Conservation (phyloP, 1,140 invertebrate genomes). For the Pachyrhynchus sulphureomaculatus region DNA sequence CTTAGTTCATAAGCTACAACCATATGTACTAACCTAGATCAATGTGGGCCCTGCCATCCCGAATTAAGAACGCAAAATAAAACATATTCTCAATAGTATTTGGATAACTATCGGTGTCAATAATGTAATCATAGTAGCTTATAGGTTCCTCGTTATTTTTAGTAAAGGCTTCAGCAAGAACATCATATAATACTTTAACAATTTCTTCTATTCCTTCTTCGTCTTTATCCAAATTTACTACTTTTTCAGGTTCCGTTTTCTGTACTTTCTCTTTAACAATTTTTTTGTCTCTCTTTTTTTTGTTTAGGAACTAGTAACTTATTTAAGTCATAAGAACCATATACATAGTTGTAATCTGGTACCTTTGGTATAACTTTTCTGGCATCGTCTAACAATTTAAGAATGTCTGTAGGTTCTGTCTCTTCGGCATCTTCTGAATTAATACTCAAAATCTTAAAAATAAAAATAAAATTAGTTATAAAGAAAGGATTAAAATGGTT, state of each 20-base stretch:
- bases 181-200: constrained; percentile 49
- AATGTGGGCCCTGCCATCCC: constrained; percentile 58
- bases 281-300: constrained; percentile 42
- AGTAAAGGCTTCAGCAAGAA: constrained; percentile 50
- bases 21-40: constrained; percentile 52
- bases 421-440: constrained; percentile 41
- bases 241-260: constrained; percentile 45
- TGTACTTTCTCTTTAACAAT: constrained; percentile 44
- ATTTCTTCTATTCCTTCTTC: constrained; percentile 53
- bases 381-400: constrained; percentile 45
- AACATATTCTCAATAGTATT: constrained; percentile 74
- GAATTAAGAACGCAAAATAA: constrained; percentile 68
- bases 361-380: constrained; percentile 40
- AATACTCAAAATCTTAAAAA: constrained; percentile 26
- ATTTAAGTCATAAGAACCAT: constrained; percentile 53
- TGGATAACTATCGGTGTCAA: constrained; percentile 67
- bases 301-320: constrained; percentile 45
- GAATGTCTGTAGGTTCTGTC: constrained; percentile 26
- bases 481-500: not conserved
- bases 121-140: constrained; percentile 66
- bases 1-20: not conserved
- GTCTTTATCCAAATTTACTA: constrained; percentile 49
- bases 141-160: constrained; percentile 54
- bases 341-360: constrained; percentile 47
- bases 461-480: not conserved